Percentiles rank a stretch among this genome's conserved stretches.
Evolutionary conservation across 2,888 invertebrate genomes (phyloP).

Genomic region (Apamea sordens): DNA sequence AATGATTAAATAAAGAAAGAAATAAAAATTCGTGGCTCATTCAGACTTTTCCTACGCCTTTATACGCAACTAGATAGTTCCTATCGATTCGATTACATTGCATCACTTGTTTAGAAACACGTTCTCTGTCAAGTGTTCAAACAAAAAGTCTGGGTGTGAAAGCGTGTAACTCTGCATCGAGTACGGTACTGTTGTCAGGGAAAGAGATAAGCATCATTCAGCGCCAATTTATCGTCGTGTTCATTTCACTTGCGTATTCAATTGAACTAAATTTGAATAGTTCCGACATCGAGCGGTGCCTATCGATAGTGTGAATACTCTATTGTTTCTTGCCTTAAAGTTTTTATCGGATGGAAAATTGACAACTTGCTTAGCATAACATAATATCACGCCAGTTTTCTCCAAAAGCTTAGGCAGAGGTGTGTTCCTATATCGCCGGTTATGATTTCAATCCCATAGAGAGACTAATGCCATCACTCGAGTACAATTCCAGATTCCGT

Average conservation of each 20-base stretch:
- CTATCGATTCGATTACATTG: constrained; percentile 16
- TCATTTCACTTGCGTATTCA: constrained; percentile 59
- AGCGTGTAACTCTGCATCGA: constrained; percentile 32
- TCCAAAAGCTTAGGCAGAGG: too few relatives aligned
- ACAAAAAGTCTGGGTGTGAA: constrained; percentile 45
- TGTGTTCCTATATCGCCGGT: too few relatives aligned
- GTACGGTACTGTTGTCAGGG: constrained; percentile 22
- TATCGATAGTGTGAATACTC: constrained; percentile 2
- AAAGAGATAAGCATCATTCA: constrained; percentile 59
- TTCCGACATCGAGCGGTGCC: constrained; percentile 24
- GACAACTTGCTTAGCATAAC: not conserved
- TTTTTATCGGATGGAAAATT: constrained; percentile 16
- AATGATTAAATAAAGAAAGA: too few relatives aligned
- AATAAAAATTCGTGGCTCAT: not conserved
- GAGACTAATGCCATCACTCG: too few relatives aligned
- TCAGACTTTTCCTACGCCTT: not conserved
- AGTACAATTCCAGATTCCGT: too few relatives aligned
- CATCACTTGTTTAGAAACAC: constrained; percentile 17
- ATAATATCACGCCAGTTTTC: too few relatives aligned
- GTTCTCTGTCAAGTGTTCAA: constrained; percentile 41
- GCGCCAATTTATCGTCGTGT: constrained; percentile 48
- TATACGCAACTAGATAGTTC: not conserved
- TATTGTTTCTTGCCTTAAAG: constrained; percentile 32
- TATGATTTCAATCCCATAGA: too few relatives aligned
- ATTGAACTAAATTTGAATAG: constrained; percentile 61